Conservation (phyloP, 2,888 invertebrate species). For the Oxycera nigricornis region DNA sequence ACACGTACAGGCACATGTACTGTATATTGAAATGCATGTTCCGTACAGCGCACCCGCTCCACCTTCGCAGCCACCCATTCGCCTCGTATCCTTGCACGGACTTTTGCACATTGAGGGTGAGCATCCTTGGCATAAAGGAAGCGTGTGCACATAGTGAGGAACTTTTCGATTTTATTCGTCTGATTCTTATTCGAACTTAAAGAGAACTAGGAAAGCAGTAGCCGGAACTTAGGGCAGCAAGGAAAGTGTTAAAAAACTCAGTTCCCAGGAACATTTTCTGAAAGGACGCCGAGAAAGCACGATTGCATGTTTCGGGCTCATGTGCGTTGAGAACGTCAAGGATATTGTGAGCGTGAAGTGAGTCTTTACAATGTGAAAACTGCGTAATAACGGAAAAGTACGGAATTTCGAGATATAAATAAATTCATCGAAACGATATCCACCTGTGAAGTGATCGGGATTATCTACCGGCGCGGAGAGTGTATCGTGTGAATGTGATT, state of each 20-base stretch:
- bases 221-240: neutral
- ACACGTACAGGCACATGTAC: neutral
- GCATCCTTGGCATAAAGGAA: conserved; percentile 32
- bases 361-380: conserved; percentile 31
- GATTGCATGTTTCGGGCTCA: neutral
- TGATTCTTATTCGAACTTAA: conserved; percentile 19
- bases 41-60: neutral
- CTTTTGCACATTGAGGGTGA: conserved; percentile 24
- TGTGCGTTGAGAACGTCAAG: neutral
- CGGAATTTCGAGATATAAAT: neutral
- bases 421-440: neutral
- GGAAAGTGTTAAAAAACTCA: neutral
- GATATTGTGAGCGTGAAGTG: neutral
- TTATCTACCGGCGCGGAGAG: neutral
- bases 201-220: neutral
- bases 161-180: conserved; percentile 33
- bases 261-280: conserved; percentile 9
- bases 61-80: conserved; percentile 8
- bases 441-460: neutral
- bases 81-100: conserved; percentile 9
- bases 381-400: conserved; percentile 31
- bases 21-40: conserved; percentile 28
- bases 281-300: conserved; percentile 28
- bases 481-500: conserved; percentile 19
- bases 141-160: conserved; percentile 5